Base-by-base conservation (phyloP, 2,888 invertebrate genomes). In the Gymnosoma rotundatum region DNA sequence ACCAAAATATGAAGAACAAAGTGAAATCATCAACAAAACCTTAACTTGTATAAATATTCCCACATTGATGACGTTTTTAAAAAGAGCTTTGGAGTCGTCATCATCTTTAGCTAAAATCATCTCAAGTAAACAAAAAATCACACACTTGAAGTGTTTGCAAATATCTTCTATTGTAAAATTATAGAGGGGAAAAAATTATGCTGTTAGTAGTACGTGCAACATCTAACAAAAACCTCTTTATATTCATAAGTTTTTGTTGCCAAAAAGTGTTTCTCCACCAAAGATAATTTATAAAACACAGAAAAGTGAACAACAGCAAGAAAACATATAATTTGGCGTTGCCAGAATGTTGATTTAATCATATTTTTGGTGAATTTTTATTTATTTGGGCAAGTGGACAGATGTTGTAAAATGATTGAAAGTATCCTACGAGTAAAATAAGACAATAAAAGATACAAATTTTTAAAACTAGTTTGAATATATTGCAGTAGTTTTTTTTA, bases 61-160 rank as follows among this genome's bases (percentile, higher is more conserved):
- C 84, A 84, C 81, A 81, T 84, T 78, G 70, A 84, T 81, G 84
- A 84, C 84, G 84, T 81, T 81, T 74, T 70, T 58, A 69, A 81
- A 81, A 78, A 74, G 14, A 38, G 38, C 45, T 58, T 58, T n/a
- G 54, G 54, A 75, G 32, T 70, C 75, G 48, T 81, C 74, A 66
- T 79, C 72, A 70, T 69, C 56, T 52, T 76, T 58, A 58, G 56
- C 63, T 76, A 58, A 50, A 72, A 50, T 50, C 42, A 70, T 21
- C 7, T 56, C 12, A 6, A 25, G 20, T 25, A 60, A 60, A 52
- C n/a, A n/a, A 20, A 18, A 52, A 18, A 42, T 42, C 69, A 81
- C 76, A 64, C 58, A 75, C 81, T 75, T 81, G 58, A 82, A 82
- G 70, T 76, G 70, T 66, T 70, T 81, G 21, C 48, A 70, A 69